Percentiles rank a stretch among this genome's conserved stretches.
Evolutionary conservation across 2,797 vertebrate species (phyloP).

Genomic region (Psittacula derbiana): DNA sequence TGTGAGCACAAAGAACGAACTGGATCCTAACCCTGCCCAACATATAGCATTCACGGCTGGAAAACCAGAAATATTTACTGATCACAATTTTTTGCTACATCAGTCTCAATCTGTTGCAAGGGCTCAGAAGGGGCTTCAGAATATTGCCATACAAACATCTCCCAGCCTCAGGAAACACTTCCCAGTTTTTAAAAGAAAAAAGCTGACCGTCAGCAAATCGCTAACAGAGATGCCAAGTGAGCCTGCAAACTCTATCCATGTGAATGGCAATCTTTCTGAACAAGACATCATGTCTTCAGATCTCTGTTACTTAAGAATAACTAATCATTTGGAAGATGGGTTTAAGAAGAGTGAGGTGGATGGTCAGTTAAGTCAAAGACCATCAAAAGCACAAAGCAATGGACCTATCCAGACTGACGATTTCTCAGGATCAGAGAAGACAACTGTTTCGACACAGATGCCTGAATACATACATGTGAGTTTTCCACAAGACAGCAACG

Average conservation of each 20-base stretch:
- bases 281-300: slow-evolving; percentile 66
- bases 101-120: slow-evolving; percentile 66
- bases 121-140: slow-evolving; percentile 79
- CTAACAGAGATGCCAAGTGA: slow-evolving; percentile 72
- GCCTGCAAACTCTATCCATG: slow-evolving; percentile 56
- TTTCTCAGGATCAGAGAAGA: slow-evolving; percentile 57
- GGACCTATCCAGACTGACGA: slow-evolving; percentile 60
- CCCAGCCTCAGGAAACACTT: slow-evolving; percentile 90
- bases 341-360: slow-evolving; percentile 12
- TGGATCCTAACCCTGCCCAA: not conserved
- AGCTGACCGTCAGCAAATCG: slow-evolving; percentile 75
- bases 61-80: slow-evolving; percentile 33
- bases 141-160: slow-evolving; percentile 93
- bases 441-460: slow-evolving; percentile 72
- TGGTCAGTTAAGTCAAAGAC: not conserved
- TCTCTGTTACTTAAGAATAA: slow-evolving; percentile 70
- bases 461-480: slow-evolving; percentile 73
- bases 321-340: slow-evolving; percentile 48
- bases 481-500: slow-evolving; percentile 31
- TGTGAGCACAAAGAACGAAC: not conserved
- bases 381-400: slow-evolving; percentile 75
- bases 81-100: slow-evolving; percentile 43
- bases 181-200: slow-evolving; percentile 84
- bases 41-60: not conserved
- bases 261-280: slow-evolving; percentile 73